phyloP scores from a whole-genome alignment of 2,113 vertebrate genomes.

The Myotis lucifugus region DNA sequence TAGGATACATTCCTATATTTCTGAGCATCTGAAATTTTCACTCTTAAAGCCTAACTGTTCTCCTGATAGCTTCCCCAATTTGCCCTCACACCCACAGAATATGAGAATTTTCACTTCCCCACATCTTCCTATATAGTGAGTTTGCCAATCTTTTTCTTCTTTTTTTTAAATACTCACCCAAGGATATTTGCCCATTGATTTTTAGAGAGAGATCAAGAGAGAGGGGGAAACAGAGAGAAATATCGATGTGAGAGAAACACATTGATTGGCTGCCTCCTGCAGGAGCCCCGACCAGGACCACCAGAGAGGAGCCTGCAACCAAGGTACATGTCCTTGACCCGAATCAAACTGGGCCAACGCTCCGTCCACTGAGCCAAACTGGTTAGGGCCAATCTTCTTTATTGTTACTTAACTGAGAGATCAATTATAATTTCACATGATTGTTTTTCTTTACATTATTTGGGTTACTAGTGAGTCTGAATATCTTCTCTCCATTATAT shows the following conservation, averaged over 20 bases:
- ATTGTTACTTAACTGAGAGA: not conserved
- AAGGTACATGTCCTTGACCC: too few species aligned
- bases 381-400: not conserved
- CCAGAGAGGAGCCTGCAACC: too few species aligned
- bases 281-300: too few species aligned
- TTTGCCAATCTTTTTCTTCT: not conserved
- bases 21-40: not conserved
- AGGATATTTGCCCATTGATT: too few species aligned
- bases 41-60: not conserved
- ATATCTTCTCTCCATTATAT: not conserved
- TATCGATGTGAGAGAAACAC: too few species aligned
- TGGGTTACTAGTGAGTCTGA: not conserved
- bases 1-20: not conserved
- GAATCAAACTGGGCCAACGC: too few species aligned
- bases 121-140: not conserved
- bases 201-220: too few species aligned
- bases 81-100: not conserved
- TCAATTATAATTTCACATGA: not conserved
- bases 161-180: too few species aligned
- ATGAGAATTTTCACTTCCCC: not conserved
- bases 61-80: not conserved
- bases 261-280: too few species aligned
- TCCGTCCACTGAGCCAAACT: too few species aligned
- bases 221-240: too few species aligned
- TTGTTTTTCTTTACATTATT: conserved; percentile 24